A percentile compares a stretch with the other conserved stretches of the same genome.
phyloP scores from a whole-genome alignment of 2,113 vertebrate genomes.

The Machaerirhynchus nigripectus region DNA sequence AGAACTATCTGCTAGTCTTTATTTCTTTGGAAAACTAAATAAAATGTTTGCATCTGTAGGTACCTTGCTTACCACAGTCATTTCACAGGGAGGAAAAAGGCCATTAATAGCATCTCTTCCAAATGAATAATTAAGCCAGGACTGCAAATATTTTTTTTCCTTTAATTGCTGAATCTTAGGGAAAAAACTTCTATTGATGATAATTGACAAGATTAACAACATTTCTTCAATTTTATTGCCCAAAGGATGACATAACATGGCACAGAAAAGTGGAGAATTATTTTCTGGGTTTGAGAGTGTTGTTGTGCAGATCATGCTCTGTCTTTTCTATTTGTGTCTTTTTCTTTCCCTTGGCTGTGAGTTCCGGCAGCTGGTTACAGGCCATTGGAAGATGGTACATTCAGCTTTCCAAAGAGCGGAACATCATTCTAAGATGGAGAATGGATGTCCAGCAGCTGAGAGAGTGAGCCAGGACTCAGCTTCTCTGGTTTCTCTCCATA shows the following conservation, averaged over 20 bases:
- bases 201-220: neutral
- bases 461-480: neutral
- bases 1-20: neutral
- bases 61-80: neutral
- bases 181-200: neutral
- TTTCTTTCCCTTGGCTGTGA: neutral
- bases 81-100: neutral
- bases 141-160: neutral
- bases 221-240: neutral
- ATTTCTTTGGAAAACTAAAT: neutral
- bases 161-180: neutral
- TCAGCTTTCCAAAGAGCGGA: neutral
- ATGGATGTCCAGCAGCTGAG: neutral
- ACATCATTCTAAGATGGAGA: neutral
- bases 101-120: neutral
- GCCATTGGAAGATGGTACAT: neutral
- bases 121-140: neutral
- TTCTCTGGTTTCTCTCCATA: neutral
- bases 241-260: neutral
- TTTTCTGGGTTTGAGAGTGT: neutral
- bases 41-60: neutral
- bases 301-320: neutral
- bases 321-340: neutral
- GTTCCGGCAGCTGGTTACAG: neutral
- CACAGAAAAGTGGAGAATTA: neutral